These are phyloP conservation scores for Drosophila algonquin DNA, from an alignment of 2,888 invertebrate genomes.

Conservation along the genomic window DNA sequence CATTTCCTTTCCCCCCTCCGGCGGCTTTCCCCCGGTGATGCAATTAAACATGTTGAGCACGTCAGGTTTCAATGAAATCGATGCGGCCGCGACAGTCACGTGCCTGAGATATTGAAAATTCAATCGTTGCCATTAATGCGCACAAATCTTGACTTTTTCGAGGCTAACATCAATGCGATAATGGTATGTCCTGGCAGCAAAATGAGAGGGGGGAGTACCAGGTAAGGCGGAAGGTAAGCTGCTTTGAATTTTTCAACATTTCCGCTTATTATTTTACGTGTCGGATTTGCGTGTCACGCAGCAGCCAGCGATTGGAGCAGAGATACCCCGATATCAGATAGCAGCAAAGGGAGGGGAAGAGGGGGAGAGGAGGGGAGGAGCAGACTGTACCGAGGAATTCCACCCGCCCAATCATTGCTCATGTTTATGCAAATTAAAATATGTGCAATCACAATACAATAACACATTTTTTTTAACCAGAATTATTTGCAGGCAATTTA, in stretches of 20 bases:
- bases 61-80: conserved; percentile 75
- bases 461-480: conserved; percentile 52
- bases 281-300: conserved; percentile 76
- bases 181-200: conserved; percentile 28
- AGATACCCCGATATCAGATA: conserved; percentile 4
- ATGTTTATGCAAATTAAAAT: conserved; percentile 72
- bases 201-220: too few species aligned
- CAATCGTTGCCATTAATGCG: conserved; percentile 76
- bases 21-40: conserved; percentile 1
- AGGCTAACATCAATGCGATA: conserved; percentile 75
- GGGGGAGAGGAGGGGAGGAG: neutral
- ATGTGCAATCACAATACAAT: conserved; percentile 69
- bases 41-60: conserved; percentile 78
- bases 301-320: conserved; percentile 42
- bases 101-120: conserved; percentile 77
- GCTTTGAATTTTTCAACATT: conserved; percentile 80
- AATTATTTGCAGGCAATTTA: conserved; percentile 62
- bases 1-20: neutral
- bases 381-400: too few species aligned
- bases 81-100: conserved; percentile 62
- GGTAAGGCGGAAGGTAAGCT: conserved; percentile 50
- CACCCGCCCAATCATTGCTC: conserved; percentile 16
- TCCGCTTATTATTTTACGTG: conserved; percentile 80
- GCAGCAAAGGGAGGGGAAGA: neutral
- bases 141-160: conserved; percentile 74